Evolutionary conservation across 2,888 invertebrate species (phyloP), one percentile per base, ranked within the genome.

Genomic region (Aporophyla lueneburgensis): DNA sequence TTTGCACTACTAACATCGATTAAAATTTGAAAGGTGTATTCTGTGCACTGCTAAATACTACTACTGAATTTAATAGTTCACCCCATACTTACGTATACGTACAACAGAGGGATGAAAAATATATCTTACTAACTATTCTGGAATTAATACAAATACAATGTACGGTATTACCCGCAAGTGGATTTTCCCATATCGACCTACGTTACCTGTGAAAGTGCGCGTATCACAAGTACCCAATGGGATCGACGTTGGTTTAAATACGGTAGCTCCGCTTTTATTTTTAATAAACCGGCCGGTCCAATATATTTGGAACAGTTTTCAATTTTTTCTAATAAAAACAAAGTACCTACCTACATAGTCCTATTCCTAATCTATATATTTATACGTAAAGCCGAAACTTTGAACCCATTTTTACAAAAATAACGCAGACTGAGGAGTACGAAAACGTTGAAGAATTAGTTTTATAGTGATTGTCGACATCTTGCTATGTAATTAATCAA

Each of bases 141-240:
- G 51, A 66, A 33, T 33, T 0, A 16, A 24, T 49, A 66, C n/a
- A 69, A 69, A 62, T 63, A 19, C 24, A 27, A 69, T 7, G 43
- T 61, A 65, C 65, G 7, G 19, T 53, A 16, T 43, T 71, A 16
- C 16, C 5, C 40, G 4, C 6, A 10, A 7, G 51, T 10, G 24
- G 40, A 69, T 69, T 69, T 69, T 68, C 40, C 24, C 24, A 24
- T 21, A 71, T 53, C 24, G 21, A 71, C 24, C 24, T 51, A 66
- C 7, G n/a, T 24, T n/a, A 67, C 49, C 51, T 67, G 66, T 24
- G 40, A 51, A 24, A 40, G 33, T 49, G 14, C 59, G 43, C 51
- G 21, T 21, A 43, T 61, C 7, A 43, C 9, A 59, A 5, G 7
- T 21, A 21, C 5, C 2, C 14, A 61, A 10, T 40, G 5, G 40